Percentiles rank a stretch among this genome's conserved stretches.
Conservation (phyloP, 1,140 invertebrate species). For the Lepidostoma basale region DNA sequence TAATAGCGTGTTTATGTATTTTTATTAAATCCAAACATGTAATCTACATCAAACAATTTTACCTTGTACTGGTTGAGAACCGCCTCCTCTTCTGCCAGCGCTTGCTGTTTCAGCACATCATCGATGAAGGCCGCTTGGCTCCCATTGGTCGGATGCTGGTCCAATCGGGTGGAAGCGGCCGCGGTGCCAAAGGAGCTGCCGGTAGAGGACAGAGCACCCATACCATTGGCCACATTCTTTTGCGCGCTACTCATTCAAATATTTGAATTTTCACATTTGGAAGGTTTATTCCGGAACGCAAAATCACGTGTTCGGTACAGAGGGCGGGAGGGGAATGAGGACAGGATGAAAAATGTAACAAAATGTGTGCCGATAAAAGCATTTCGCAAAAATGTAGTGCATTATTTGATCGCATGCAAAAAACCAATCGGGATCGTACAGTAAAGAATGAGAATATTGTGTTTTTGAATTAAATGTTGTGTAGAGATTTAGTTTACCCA, state of each 20-base stretch:
- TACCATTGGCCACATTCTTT: constrained; percentile 87
- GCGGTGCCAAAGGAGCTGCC: constrained; percentile 85
- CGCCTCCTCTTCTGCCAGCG: constrained; percentile 92
- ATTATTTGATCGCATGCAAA: constrained; percentile 25
- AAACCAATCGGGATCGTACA: constrained; percentile 16
- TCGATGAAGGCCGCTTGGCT: constrained; percentile 68
- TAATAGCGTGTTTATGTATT: no score
- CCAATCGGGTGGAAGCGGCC: constrained; percentile 74
- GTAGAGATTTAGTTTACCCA: neutral
- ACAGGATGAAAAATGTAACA: constrained; percentile 25
- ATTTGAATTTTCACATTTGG: constrained; percentile 23
- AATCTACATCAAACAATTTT: no score
- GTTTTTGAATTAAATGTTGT: no score
- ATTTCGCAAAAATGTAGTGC: constrained; percentile 17
- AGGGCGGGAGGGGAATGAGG: neutral
- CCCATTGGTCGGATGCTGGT: constrained; percentile 69
- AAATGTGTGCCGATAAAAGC: constrained; percentile 38
- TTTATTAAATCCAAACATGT: no score
- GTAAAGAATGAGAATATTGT: constrained; percentile 16
- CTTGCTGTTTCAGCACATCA: constrained; percentile 83
- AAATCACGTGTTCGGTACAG: constrained; percentile 15
- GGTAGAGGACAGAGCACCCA: constrained; percentile 87
- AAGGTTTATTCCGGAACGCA: constrained; percentile 7
- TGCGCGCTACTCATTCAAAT: constrained; percentile 66
- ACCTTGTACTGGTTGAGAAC: constrained; percentile 96